These are phyloP conservation scores for Aurelia aurita DNA, from an alignment of 30 jellyfish, hydroid and myxozoan species.

Conservation along the genomic window DNA sequence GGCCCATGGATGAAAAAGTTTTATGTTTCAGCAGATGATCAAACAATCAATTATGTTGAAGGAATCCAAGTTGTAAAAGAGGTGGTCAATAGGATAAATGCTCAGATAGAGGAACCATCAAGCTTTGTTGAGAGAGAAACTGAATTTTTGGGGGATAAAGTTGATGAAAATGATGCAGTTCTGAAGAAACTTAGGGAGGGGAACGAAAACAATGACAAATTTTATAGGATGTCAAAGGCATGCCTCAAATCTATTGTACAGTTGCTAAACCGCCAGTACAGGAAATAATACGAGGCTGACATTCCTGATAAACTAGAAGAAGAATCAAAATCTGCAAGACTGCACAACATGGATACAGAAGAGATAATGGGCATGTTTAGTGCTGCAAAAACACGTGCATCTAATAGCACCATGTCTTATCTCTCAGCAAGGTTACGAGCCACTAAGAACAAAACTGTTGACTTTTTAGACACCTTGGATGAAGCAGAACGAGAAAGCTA, in stretches of 20 bases:
- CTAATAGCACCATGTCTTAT: constrained; percentile 12
- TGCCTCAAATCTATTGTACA: not conserved
- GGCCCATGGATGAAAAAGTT: constrained; percentile 59
- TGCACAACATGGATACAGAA: constrained; percentile 20
- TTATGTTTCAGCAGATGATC: constrained; percentile 28
- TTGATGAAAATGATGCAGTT: constrained; percentile 4
- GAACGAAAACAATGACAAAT: not conserved
- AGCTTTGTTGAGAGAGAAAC: not conserved
- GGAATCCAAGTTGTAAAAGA: not conserved
- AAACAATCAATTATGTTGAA: constrained; percentile 9
- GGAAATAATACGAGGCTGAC: constrained; percentile 4
- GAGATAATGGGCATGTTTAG: not conserved
- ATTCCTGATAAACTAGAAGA: constrained; percentile 12
- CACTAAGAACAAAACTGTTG: not conserved
- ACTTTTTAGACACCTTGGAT: too few relatives aligned
- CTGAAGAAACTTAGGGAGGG: not conserved
- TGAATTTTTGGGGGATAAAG: not conserved
- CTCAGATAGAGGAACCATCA: not conserved
- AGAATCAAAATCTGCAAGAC: constrained; percentile 25
- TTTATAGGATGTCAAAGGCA: constrained; percentile 11
- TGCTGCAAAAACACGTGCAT: not conserved
- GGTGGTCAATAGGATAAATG: not conserved
- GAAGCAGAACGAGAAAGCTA: not conserved
- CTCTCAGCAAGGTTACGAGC: not conserved
- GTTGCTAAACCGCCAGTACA: constrained; percentile 5